phyloP scores from a whole-genome alignment of 2,888 invertebrate genomes.

The Copidosoma aretas region DNA sequence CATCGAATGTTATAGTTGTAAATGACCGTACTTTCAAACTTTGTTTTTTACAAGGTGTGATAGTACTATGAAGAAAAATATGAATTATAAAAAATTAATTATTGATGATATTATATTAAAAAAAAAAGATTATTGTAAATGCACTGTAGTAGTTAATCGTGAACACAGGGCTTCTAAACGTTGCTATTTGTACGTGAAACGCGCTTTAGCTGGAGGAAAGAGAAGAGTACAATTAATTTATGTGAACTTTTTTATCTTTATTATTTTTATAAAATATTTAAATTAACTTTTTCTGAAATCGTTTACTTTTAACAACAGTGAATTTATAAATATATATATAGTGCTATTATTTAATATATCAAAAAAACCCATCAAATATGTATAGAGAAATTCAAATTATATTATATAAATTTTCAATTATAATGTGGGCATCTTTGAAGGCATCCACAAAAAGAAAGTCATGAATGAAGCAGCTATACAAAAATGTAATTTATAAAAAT shows the following conservation, averaged over 20 bases:
- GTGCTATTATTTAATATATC: conserved; percentile 56
- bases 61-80: conserved; percentile 45
- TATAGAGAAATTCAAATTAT: conserved; percentile 45
- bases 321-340: conserved; percentile 48
- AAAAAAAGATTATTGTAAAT: conserved; percentile 54
- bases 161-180: conserved; percentile 61
- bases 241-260: conserved; percentile 49
- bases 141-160: conserved; percentile 57
- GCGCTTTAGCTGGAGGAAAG: conserved; percentile 55
- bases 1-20: conserved; percentile 43
- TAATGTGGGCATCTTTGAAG: conserved; percentile 39
- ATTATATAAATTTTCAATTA: conserved; percentile 38
- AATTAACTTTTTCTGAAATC: conserved; percentile 40
- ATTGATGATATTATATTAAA: conserved; percentile 51
- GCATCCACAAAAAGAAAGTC: conserved; percentile 42
- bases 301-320: conserved; percentile 42
- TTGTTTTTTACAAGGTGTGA: conserved; percentile 47
- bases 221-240: conserved; percentile 36
- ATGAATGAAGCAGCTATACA: conserved; percentile 48
- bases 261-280: conserved; percentile 47
- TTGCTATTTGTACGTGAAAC: conserved; percentile 61
- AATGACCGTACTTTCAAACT: conserved; percentile 44
- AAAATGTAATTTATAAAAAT: conserved; percentile 46
- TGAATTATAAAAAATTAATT: conserved; percentile 46
- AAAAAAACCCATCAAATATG: conserved; percentile 54